Conservation (phyloP, 2,888 invertebrate genomes). For the Spodoptera littoralis region DNA sequence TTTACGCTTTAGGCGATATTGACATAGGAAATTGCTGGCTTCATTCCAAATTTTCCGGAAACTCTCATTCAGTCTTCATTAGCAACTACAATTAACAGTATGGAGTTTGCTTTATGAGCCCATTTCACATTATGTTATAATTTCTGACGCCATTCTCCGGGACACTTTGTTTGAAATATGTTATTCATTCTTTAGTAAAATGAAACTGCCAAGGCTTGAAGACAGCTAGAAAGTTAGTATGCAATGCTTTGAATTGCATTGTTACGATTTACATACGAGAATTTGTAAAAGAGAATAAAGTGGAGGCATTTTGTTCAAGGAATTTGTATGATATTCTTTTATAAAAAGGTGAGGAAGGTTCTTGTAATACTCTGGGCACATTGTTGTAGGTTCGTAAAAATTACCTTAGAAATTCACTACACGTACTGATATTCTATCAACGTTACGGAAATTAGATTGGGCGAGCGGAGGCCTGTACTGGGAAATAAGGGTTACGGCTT, state of each 20-base stretch:
- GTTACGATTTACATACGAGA: constrained; percentile 22
- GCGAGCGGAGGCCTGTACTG: constrained; percentile 18
- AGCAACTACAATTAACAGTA: constrained; percentile 37
- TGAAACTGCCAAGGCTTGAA: constrained; percentile 25
- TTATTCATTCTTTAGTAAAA: constrained; percentile 38
- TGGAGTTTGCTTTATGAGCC: constrained; percentile 27
- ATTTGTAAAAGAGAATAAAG: constrained; percentile 11
- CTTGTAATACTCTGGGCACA: not conserved
- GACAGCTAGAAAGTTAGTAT: constrained; percentile 25
- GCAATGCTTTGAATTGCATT: constrained; percentile 18
- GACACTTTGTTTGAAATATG: constrained; percentile 32
- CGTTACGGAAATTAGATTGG: constrained; percentile 44
- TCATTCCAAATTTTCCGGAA: constrained; percentile 47
- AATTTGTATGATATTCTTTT: constrained; percentile 6
- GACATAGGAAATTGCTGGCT: constrained; percentile 53
- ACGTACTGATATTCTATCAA: constrained; percentile 34
- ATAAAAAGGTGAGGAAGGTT: not conserved
- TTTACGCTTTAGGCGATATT: constrained; percentile 30
- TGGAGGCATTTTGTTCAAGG: not conserved
- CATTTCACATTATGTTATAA: constrained; percentile 33
- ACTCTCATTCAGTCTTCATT: constrained; percentile 51
- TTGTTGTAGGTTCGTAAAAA: constrained; percentile 9
- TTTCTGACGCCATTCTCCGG: constrained; percentile 24
- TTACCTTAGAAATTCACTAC: constrained; percentile 23
- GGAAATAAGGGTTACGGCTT: constrained; percentile 17